phyloP scores from a whole-genome alignment of 2,888 invertebrate species.

The Cantharis rufa region DNA sequence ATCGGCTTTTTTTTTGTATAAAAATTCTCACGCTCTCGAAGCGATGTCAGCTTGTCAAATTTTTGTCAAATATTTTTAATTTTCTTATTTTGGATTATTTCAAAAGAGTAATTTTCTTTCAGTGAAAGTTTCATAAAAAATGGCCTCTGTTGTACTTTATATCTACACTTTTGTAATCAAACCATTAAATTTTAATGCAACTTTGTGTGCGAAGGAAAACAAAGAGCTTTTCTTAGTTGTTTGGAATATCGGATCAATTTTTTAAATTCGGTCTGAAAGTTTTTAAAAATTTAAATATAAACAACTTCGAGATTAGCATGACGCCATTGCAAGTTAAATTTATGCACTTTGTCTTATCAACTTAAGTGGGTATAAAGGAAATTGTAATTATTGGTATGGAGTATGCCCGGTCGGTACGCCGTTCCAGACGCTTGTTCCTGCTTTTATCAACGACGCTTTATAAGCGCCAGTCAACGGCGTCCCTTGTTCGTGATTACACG shows the following conservation, averaged over 20 bases:
- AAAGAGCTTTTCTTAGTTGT: not conserved
- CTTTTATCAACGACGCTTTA: slow-evolving; percentile 46
- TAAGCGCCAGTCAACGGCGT: slow-evolving; percentile 47
- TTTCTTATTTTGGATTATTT: too few species aligned
- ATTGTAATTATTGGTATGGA: slow-evolving; percentile 3
- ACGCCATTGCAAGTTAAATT: not conserved
- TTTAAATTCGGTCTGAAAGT: not conserved
- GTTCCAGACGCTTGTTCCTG: slow-evolving; percentile 33
- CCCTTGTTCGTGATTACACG: slow-evolving; percentile 41
- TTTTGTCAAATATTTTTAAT: too few species aligned
- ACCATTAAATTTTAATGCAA: not conserved
- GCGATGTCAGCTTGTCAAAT: too few species aligned
- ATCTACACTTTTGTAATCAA: not conserved
- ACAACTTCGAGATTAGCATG: not conserved
- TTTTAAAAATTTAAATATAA: not conserved
- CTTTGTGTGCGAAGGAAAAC: not conserved
- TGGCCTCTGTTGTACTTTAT: not conserved
- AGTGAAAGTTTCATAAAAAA: too few species aligned
- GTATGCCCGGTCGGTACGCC: slow-evolving; percentile 14
- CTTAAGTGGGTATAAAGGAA: not conserved
- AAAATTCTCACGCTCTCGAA: too few species aligned
- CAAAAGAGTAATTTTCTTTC: too few species aligned
- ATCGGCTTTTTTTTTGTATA: too few species aligned
- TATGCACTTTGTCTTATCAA: not conserved
- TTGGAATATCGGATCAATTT: not conserved